Evolutionary conservation across 2,113 vertebrate species (phyloP).

Genomic region (Misgurnus mizolepis): DNA sequence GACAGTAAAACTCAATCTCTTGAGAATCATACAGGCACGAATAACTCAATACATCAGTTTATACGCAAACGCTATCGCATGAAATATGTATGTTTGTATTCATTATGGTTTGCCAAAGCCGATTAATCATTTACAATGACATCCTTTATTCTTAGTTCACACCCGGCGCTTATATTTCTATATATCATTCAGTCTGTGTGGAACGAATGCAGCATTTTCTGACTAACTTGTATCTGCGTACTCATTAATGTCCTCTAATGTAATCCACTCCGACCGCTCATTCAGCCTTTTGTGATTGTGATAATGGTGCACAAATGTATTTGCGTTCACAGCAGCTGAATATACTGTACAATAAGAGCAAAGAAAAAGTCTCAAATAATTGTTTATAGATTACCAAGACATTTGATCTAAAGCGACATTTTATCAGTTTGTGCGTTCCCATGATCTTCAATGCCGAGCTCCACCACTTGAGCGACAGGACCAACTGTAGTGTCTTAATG

Average conservation of each 20-base stretch:
- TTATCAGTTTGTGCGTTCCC: too few species aligned
- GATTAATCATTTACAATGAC: background rate
- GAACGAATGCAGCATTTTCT: conserved; percentile 2
- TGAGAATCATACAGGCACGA: background rate
- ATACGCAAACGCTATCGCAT: background rate
- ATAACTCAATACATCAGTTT: background rate
- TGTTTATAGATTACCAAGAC: too few species aligned
- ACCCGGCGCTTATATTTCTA: background rate
- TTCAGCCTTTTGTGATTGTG: conserved; percentile 14
- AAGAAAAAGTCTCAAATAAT: background rate
- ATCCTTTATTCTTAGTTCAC: conserved; percentile 9
- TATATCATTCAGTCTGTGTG: background rate
- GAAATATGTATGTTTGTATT: background rate
- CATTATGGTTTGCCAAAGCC: background rate
- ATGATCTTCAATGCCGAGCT: too few species aligned
- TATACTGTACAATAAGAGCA: background rate
- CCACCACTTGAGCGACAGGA: too few species aligned
- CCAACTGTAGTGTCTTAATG: too few species aligned
- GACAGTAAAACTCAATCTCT: background rate
- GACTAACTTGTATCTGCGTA: conserved; percentile 8
- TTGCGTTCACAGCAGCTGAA: conserved; percentile 27
- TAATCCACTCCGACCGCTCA: conserved; percentile 9
- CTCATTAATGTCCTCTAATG: conserved; percentile 9
- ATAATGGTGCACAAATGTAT: conserved; percentile 17
- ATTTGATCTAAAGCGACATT: too few species aligned